phyloP scores from a whole-genome alignment of 2,888 invertebrate genomes.

The Entomobrya proxima region DNA sequence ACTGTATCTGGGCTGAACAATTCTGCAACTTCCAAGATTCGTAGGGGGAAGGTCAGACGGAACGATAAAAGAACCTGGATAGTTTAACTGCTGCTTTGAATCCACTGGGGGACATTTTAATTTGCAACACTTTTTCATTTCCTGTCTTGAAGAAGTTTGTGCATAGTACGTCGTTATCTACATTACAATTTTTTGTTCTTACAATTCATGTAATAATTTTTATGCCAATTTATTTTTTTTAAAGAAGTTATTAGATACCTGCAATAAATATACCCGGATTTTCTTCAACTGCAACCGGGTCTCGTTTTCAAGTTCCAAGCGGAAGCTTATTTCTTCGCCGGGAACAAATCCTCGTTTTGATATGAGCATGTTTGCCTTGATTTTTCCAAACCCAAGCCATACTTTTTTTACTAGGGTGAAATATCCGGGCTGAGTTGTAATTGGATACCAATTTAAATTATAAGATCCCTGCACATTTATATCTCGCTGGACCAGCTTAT shows the following conservation, averaged over 20 bases:
- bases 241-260: too few relatives aligned
- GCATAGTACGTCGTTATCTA: constrained; percentile 67
- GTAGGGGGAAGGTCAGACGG: constrained; percentile 65
- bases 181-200: not conserved
- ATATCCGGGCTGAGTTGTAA: constrained; percentile 49
- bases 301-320: constrained; percentile 62
- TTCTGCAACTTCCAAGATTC: constrained; percentile 55
- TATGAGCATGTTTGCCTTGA: constrained; percentile 53
- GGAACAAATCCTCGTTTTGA: constrained; percentile 55
- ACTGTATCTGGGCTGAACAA: constrained; percentile 67
- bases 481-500: constrained; percentile 42
- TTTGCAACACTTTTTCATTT: constrained; percentile 58
- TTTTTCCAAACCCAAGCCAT: constrained; percentile 63
- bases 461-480: constrained; percentile 58
- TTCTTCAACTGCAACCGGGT: constrained; percentile 62
- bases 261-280: constrained; percentile 61
- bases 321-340: constrained; percentile 60
- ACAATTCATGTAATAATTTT: not conserved
- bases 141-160: constrained; percentile 54
- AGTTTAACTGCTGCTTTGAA: constrained; percentile 38
- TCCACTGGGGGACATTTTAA: constrained; percentile 61
- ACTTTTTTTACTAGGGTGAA: constrained; percentile 63
- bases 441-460: constrained; percentile 55
- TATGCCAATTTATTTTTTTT: not conserved
- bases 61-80: constrained; percentile 59